Evolutionary conservation across 30 jellyfish, hydroid and myxozoan species (phyloP), one percentile per base, ranked within the genome.

Genomic region (Pelagia noctiluca): DNA sequence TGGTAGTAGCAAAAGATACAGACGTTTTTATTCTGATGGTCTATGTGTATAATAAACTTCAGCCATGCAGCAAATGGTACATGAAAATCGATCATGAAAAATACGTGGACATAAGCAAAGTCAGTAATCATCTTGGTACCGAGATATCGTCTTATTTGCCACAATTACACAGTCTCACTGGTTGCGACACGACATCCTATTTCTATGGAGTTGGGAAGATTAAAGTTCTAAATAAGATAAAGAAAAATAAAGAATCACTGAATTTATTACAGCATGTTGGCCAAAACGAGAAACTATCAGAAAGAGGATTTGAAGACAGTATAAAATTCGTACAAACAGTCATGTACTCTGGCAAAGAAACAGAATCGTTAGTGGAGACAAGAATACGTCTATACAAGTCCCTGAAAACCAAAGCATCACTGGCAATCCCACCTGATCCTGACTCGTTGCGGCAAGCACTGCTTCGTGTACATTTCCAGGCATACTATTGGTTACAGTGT

Each of bases 131-230:
- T 28, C 26, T 74, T 19, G 86, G 86, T 1, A 50, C n/a, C 35
- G 48, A 8, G 11, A 74, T 74, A 11, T 74, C 78, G 24, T 28
- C 23, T 49, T 24, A 18, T 18, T 37, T 74, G 76, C 86, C 50
- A 11, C 86, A 74, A 21, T 2, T 74, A 26, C 86, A 74, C 32
- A 16, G 82, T 22, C 42, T 74, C 16, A 74, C 86, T 25, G 78
- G 78, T 1, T 74, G 86, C 32, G 86, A 50, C 49, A 74, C 86
- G 21, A 74, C 86, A 29, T 42, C 4, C 16, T 74, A 37, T 37
- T 74, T 74, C 83, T 50, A 11, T 38, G 86, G 86, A 22, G 86
- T 74, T 4, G 86, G 86, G 24, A 74, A 74, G 31, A 37, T 42
- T 31, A 74, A 52, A 50, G 42, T 74, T 22, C 22, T 71, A 16